Conservation (phyloP, 2,113 vertebrate genomes). For the Macaca fascicularis region DNA sequence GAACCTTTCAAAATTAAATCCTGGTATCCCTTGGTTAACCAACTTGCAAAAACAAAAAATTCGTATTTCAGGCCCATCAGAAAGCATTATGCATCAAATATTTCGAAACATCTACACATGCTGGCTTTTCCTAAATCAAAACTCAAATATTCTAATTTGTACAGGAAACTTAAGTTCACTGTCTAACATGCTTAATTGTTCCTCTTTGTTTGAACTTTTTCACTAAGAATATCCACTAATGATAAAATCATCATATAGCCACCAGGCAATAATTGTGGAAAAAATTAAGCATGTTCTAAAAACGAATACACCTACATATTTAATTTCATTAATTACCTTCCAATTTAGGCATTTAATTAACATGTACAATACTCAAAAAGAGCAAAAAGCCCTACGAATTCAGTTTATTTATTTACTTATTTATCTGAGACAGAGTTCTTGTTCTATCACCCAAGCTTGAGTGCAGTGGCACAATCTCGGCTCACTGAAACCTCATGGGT, state of each 20-base stretch:
- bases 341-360: conserved; percentile 28
- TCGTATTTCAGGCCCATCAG: not conserved
- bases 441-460: no score
- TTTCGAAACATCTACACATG: conserved; percentile 7
- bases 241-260: not conserved
- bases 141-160: conserved; percentile 18
- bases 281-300: not conserved
- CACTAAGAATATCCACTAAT: conserved; percentile 35
- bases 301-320: not conserved
- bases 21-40: not conserved
- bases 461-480: no score
- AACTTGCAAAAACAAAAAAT: conserved; percentile 46
- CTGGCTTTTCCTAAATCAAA: conserved; percentile 42
- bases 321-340: not conserved
- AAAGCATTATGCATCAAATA: conserved; percentile 14
- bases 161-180: conserved; percentile 1
- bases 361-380: not conserved
- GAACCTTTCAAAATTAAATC: conserved; percentile 43
- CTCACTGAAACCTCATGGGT: no score
- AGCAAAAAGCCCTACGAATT: not conserved
- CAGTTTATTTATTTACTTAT: not conserved
- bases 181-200: not conserved
- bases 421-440: no score
- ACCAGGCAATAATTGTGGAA: not conserved
- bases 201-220: not conserved